These are phyloP conservation scores for Diprion similis DNA, from an alignment of 1,140 invertebrate genomes.

Conservation along the genomic window DNA sequence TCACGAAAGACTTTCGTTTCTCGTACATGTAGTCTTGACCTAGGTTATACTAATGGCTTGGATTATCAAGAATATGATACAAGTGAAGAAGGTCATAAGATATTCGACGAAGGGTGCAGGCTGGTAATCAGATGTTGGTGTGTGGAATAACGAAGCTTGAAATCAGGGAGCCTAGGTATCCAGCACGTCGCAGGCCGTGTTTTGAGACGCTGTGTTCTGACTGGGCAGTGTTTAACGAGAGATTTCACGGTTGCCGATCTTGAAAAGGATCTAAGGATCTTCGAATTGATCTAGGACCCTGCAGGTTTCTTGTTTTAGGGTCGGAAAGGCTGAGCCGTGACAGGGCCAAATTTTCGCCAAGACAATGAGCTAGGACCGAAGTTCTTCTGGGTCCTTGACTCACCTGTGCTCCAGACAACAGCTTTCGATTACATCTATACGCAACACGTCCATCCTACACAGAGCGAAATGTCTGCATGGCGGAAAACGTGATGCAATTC, in stretches of 20 bases:
- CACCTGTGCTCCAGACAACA: not conserved
- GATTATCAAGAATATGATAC: too few species aligned
- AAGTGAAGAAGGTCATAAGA: too few species aligned
- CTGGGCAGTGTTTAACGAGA: constrained; percentile 24
- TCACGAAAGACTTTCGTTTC: too few species aligned
- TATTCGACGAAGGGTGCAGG: too few species aligned
- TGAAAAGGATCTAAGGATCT: constrained; percentile 13
- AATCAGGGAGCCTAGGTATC: constrained; percentile 39
- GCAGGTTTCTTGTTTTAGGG: constrained; percentile 10
- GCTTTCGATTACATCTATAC: too few species aligned
- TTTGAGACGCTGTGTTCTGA: constrained; percentile 19
- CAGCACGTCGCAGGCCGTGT: constrained; percentile 16
- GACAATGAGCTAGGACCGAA: not conserved
- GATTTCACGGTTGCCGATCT: constrained; percentile 33
- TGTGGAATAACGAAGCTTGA: constrained; percentile 37
- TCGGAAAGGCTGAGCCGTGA: not conserved
- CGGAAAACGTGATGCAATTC: not conserved
- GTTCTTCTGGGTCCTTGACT: not conserved
- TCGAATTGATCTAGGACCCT: not conserved
- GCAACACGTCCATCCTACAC: too few species aligned
- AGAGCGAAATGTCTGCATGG: not conserved
- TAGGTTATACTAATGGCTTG: too few species aligned
- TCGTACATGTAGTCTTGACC: too few species aligned
- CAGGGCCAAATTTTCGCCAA: not conserved
- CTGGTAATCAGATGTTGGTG: too few species aligned